Conservation (phyloP, 2,888 invertebrate genomes). For the Norana najaformis region DNA sequence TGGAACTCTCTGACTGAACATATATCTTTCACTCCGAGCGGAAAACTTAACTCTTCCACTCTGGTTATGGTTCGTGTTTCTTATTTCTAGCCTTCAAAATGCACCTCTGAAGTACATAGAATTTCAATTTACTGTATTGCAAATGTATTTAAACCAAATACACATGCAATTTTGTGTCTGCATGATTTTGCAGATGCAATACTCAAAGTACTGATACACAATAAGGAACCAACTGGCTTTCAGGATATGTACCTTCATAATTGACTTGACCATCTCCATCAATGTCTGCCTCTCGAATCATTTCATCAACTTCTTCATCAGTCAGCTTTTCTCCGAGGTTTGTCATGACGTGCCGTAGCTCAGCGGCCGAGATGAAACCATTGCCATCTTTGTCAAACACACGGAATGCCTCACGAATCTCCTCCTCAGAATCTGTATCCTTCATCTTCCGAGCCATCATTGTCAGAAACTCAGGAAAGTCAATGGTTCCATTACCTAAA, state of each 20-base stretch:
- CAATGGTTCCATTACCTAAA: conserved; percentile 96
- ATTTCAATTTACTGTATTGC: too few species aligned
- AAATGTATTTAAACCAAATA: too few species aligned
- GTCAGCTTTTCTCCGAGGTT: conserved; percentile 72
- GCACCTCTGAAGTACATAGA: too few species aligned
- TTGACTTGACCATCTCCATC: conserved; percentile 99
- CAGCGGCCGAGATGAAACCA: conserved; percentile 75
- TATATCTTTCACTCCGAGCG: too few species aligned
- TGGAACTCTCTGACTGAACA: too few species aligned
- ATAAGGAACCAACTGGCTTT: background rate
- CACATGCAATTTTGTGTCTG: too few species aligned
- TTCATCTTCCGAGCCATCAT: conserved; percentile 99
- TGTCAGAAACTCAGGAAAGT: conserved; percentile 99
- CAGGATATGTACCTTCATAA: conserved; percentile 76
- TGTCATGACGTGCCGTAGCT: conserved; percentile 39
- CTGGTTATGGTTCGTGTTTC: too few species aligned
- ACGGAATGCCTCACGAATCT: conserved; percentile 97
- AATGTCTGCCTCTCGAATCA: conserved; percentile 98
- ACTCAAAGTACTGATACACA: too few species aligned
- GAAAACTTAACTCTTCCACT: too few species aligned
- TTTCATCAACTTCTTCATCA: conserved; percentile 98
- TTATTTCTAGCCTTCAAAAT: too few species aligned
- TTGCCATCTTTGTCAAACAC: conserved; percentile 98
- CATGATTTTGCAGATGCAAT: too few species aligned
- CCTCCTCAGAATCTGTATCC: conserved; percentile 97